A percentile compares a stretch with the other conserved stretches of the same genome.
Conservation (phyloP, 1,140 invertebrate genomes). For the Cyclargus thomasi region DNA sequence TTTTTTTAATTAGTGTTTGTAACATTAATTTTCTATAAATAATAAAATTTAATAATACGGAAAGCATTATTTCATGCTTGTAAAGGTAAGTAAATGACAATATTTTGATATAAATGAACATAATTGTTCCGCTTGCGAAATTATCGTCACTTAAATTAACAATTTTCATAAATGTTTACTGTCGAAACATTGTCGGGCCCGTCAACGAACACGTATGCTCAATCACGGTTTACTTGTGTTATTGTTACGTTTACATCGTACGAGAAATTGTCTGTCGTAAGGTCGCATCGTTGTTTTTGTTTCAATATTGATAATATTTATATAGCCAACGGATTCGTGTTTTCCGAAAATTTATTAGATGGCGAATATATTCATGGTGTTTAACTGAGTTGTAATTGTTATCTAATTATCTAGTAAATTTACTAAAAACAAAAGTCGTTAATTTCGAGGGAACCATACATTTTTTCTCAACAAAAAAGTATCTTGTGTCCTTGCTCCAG, state of each 20-base stretch:
- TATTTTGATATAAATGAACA: conserved; percentile 2
- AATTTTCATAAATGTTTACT: conserved; percentile 21
- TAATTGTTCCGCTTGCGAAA: background rate
- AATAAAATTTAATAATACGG: background rate
- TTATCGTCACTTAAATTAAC: conserved; percentile 7
- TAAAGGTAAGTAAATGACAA: background rate
- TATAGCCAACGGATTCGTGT: no score
- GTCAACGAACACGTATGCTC: conserved; percentile 33
- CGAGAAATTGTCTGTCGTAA: conserved; percentile 25
- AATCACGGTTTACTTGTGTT: conserved; percentile 38
- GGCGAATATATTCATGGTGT: no score
- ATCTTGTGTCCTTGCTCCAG: no score
- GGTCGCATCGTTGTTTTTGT: no score
- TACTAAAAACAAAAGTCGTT: no score
- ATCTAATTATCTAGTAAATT: no score
- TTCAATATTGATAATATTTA: no score
- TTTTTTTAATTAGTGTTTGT: background rate
- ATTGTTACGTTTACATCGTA: conserved; percentile 27
- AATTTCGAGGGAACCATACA: no score
- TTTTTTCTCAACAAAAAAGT: no score
- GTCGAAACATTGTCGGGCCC: conserved; percentile 1
- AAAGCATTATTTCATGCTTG: background rate
- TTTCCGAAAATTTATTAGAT: no score
- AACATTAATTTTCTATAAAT: background rate
- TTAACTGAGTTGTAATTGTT: no score